Base-by-base conservation (phyloP, 2,888 invertebrate genomes). In the Dromius quadrimaculatus region DNA sequence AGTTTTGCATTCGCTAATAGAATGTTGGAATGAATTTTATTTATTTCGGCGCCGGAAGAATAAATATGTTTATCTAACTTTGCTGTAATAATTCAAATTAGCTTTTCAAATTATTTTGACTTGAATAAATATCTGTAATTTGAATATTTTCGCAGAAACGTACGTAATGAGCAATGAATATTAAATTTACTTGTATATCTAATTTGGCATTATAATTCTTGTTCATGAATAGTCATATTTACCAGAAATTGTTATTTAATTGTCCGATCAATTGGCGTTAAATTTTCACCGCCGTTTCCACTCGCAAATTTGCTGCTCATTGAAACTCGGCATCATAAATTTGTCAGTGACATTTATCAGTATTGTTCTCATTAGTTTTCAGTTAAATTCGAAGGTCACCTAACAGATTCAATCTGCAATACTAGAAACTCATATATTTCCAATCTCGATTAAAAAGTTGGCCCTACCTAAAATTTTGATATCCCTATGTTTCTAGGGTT, bases 1-100 rank as follows among this genome's bases (percentile, higher is more conserved):
- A 59, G 36, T 59, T 59, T 59, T 59, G 59, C 59, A 59, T 59
- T 59, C 36, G 59, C 34, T 59, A 59, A 59, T 59, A 59, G 59
- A 59, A 59, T 59, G 23, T 32, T 54, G 28, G 50, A 54, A 54
- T 54, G 50, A 28, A 54, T 54, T 32, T 36, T 59, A 59, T 59
- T 59, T 59, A 59, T 59, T 19, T 59, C 20, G 11, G 20, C 22
- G 36, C 59, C 20, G 36, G 36, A 34, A 36, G 34, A 11, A 28
- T 34, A 36, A 59, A 59, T 59, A 59, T 20, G 59, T 59, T 59
- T 59, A 28, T 59, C 23, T 19, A 11, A 47, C n/a, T 54, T 59
- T 36, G 19, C 36, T 6, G 19, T 22, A 59, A 50, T 50, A 54
- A 54, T 54, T 54, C 28, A 19, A 19, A 45, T 20, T 20, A 20